Percentiles rank a stretch among this genome's conserved stretches.
These are phyloP conservation scores for Linyphia triangularis DNA, from an alignment of 2,888 invertebrate species.

Conservation along the genomic window DNA sequence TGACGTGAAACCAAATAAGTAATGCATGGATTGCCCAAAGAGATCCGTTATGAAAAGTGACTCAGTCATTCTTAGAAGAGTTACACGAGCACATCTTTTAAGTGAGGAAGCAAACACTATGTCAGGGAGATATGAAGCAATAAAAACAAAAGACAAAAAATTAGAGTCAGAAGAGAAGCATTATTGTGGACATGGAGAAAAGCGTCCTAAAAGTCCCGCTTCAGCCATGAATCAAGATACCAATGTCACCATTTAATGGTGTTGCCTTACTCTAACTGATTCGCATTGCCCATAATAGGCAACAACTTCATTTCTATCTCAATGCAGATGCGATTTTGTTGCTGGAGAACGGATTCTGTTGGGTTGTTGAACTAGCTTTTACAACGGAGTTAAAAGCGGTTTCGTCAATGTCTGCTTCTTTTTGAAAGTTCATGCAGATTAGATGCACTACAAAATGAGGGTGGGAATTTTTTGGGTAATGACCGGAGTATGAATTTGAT, in stretches of 20 bases:
- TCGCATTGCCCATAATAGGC: slow-evolving; percentile 69
- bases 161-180: slow-evolving; percentile 7
- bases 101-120: slow-evolving; percentile 69
- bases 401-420: neutral
- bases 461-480: slow-evolving; percentile 27
- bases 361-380: slow-evolving; percentile 63
- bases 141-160: slow-evolving; percentile 56
- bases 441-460: slow-evolving; percentile 20
- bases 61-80: slow-evolving; percentile 66
- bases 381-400: slow-evolving; percentile 4
- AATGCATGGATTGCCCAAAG: slow-evolving; percentile 39
- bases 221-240: slow-evolving; percentile 71
- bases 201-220: slow-evolving; percentile 31
- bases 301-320: slow-evolving; percentile 27
- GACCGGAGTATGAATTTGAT: neutral
- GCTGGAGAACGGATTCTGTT: slow-evolving; percentile 38
- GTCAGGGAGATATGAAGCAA: slow-evolving; percentile 49
- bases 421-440: slow-evolving; percentile 45
- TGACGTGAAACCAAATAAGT: slow-evolving; percentile 6
- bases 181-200: slow-evolving; percentile 45
- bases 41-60: slow-evolving; percentile 58
- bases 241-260: slow-evolving; percentile 71
- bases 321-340: slow-evolving; percentile 58
- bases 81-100: slow-evolving; percentile 52
- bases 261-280: slow-evolving; percentile 59